These are phyloP conservation scores for Agonopterix subpropinquella DNA, from an alignment of 2,888 invertebrate species.

Conservation along the genomic window DNA sequence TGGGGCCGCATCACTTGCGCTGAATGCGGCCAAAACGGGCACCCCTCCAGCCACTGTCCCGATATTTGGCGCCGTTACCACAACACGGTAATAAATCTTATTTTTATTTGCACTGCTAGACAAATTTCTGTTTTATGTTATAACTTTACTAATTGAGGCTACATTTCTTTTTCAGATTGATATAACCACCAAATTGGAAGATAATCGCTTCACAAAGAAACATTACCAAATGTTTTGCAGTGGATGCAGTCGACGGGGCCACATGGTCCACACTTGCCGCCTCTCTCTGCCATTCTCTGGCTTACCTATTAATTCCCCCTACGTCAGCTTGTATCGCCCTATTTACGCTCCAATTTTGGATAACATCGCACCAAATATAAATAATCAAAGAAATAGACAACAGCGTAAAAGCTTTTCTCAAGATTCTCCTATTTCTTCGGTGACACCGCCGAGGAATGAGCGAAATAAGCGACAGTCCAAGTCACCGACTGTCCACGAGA, in stretches of 20 bases:
- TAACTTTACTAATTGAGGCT: too few species aligned
- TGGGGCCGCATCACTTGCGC: slow-evolving; percentile 69
- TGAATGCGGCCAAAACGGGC: slow-evolving; percentile 79
- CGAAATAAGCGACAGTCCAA: slow-evolving; percentile 53
- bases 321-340: slow-evolving; percentile 48
- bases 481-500: slow-evolving; percentile 48
- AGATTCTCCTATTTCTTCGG: slow-evolving; percentile 17
- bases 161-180: slow-evolving; percentile 49
- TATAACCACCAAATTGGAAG: slow-evolving; percentile 46
- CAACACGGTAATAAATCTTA: slow-evolving; percentile 68
- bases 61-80: slow-evolving; percentile 86
- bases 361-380: background rate
- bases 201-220: slow-evolving; percentile 43
- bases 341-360: slow-evolving; percentile 16
- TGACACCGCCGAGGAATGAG: slow-evolving; percentile 10
- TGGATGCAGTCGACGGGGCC: slow-evolving; percentile 73
- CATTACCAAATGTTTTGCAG: slow-evolving; percentile 65
- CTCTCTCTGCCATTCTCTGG: slow-evolving; percentile 52
- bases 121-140: too few species aligned
- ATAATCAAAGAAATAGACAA: slow-evolving; percentile 2
- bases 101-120: too few species aligned
- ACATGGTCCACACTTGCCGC: slow-evolving; percentile 61
- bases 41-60: slow-evolving; percentile 78
- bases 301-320: slow-evolving; percentile 54
- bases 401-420: slow-evolving; percentile 15